A percentile compares a stretch with the other conserved stretches of the same genome.
phyloP scores from a whole-genome alignment of 2,113 vertebrate genomes.

The Edolisoma coerulescens region DNA sequence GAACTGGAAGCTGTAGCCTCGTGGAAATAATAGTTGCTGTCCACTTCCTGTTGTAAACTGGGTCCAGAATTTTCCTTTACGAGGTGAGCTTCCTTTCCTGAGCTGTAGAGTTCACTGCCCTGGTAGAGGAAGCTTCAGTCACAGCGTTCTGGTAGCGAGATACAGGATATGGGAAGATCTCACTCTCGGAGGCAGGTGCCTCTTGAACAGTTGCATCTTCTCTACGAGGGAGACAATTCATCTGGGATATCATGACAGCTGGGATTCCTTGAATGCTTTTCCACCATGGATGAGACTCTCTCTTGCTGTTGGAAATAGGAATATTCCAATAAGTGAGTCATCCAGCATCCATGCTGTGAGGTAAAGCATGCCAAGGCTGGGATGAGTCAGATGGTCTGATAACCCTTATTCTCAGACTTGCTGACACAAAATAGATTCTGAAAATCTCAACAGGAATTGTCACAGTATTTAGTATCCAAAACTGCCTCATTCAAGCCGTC shows the following conservation, averaged over 20 bases:
- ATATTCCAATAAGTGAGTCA: slow-evolving; percentile 36
- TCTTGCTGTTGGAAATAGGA: slow-evolving; percentile 11
- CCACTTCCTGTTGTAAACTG: background rate
- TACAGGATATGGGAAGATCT: background rate
- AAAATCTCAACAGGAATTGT: slow-evolving; percentile 6
- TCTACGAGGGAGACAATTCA: background rate
- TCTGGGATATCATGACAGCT: background rate
- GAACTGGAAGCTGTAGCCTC: background rate
- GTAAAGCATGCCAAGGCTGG: background rate
- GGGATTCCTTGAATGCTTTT: slow-evolving; percentile 54
- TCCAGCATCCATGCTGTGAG: slow-evolving; percentile 31
- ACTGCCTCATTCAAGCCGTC: background rate
- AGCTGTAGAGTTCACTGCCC: background rate
- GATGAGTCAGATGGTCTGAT: slow-evolving; percentile 43
- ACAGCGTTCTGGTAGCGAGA: accelerated
- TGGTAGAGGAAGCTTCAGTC: background rate
- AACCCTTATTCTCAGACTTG: slow-evolving; percentile 21
- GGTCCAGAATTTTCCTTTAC: background rate
- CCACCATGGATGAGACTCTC: background rate
- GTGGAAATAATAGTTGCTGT: background rate
- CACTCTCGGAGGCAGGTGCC: background rate
- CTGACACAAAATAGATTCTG: slow-evolving; percentile 16
- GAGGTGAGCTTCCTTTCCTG: background rate
- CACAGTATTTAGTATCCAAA: background rate
- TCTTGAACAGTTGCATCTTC: background rate